Percentiles rank a stretch among this genome's conserved stretches.
These are phyloP conservation scores for Cecidostiba fungosa DNA, from an alignment of 2,888 invertebrate species.

Conservation along the genomic window DNA sequence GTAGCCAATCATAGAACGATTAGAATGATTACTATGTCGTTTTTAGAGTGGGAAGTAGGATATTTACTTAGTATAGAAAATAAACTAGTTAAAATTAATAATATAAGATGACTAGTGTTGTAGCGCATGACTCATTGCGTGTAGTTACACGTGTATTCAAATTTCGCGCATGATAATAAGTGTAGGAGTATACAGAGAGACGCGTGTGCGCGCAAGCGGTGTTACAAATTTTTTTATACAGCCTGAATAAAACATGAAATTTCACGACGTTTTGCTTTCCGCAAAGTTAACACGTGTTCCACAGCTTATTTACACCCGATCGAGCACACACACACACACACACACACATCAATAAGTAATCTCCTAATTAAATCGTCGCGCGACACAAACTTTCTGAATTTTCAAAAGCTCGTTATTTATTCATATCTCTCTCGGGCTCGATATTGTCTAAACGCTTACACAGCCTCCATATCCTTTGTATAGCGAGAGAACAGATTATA, in stretches of 20 bases:
- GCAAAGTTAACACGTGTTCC: neutral
- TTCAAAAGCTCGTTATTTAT: conserved; percentile 1
- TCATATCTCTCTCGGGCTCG: neutral
- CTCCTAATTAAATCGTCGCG: neutral
- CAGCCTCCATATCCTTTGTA: neutral
- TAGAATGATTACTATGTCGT: no score
- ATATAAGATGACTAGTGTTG: neutral
- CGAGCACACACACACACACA: neutral
- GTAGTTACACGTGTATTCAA: neutral
- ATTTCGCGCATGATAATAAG: neutral
- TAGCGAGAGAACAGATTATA: neutral
- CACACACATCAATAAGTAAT: neutral
- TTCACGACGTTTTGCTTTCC: conserved; percentile 1
- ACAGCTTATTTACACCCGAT: conserved; percentile 1
- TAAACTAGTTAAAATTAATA: neutral
- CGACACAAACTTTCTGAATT: neutral
- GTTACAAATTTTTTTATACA: conserved; percentile 1
- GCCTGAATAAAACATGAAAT: conserved; percentile 10
- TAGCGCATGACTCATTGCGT: neutral
- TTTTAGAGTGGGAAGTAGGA: no score
- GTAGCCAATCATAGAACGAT: no score
- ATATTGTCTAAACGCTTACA: conserved; percentile 20
- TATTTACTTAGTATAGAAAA: no score
- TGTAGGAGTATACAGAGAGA: neutral
- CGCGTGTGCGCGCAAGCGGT: neutral